Percentiles rank a stretch among this genome's conserved stretches.
Evolutionary conservation across 2,113 vertebrate genomes (phyloP).

Genomic region (Pseudopipra pipra): DNA sequence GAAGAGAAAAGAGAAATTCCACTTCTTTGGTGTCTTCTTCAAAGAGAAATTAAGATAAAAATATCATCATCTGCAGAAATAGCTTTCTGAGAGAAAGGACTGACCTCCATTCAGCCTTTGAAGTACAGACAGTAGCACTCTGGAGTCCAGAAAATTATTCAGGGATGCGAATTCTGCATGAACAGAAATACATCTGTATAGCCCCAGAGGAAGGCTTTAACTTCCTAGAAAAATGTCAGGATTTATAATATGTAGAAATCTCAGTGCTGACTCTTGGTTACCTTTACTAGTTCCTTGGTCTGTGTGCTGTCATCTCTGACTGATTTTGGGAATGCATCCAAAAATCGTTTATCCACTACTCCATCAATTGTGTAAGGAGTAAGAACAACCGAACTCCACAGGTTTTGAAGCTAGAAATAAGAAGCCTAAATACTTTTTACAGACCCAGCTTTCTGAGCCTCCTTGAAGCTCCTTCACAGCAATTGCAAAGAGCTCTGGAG

Average conservation of each 20-base stretch:
- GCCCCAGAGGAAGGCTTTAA: neutral
- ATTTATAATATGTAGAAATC: neutral
- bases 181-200: neutral
- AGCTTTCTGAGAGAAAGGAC: neutral
- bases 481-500: neutral
- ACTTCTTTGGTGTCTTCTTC: neutral
- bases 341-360: neutral
- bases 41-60: neutral
- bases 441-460: neutral
- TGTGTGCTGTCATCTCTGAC: neutral
- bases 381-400: neutral
- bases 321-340: neutral
- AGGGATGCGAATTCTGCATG: neutral
- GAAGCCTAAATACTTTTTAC: neutral
- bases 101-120: neutral
- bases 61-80: neutral
- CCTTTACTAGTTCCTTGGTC: neutral
- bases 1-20: neutral
- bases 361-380: neutral
- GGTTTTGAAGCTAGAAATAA: neutral
- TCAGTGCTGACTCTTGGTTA: neutral
- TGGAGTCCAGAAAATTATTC: neutral
- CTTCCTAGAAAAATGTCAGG: neutral
- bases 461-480: neutral
- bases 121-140: neutral